Evolutionary conservation across 2,888 invertebrate species (phyloP).

Genomic region (Anthophora plumipes): DNA sequence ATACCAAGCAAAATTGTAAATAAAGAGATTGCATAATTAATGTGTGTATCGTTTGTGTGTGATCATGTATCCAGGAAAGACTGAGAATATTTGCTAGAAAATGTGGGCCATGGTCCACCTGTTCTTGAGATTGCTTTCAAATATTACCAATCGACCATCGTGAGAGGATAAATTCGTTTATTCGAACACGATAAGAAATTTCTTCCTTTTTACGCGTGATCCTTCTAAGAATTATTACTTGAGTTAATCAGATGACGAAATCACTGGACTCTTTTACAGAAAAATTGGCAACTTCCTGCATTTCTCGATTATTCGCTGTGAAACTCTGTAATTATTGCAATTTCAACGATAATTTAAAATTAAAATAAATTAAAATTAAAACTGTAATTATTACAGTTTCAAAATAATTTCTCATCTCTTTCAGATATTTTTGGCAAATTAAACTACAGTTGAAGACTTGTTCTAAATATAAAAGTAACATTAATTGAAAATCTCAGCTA

Average conservation of each 20-base stretch:
- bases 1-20: background rate
- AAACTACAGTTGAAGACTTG: too few species aligned
- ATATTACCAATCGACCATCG: conserved; percentile 17
- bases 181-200: background rate
- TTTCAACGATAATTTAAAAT: too few species aligned
- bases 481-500: too few species aligned
- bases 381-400: too few species aligned
- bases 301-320: too few species aligned
- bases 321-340: too few species aligned
- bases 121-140: conserved; percentile 53
- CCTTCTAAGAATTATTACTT: background rate
- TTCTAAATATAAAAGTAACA: too few species aligned
- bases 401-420: too few species aligned
- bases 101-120: conserved; percentile 63
- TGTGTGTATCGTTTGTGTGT: background rate
- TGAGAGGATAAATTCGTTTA: background rate
- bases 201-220: background rate
- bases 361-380: too few species aligned
- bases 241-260: conserved; percentile 2
- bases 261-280: background rate
- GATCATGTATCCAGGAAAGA: background rate
- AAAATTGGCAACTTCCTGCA: background rate
- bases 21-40: background rate
- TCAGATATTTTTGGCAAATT: too few species aligned
- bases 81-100: conserved; percentile 58